Conservation (phyloP, 2,113 vertebrate genomes). For the Naja naja region DNA sequence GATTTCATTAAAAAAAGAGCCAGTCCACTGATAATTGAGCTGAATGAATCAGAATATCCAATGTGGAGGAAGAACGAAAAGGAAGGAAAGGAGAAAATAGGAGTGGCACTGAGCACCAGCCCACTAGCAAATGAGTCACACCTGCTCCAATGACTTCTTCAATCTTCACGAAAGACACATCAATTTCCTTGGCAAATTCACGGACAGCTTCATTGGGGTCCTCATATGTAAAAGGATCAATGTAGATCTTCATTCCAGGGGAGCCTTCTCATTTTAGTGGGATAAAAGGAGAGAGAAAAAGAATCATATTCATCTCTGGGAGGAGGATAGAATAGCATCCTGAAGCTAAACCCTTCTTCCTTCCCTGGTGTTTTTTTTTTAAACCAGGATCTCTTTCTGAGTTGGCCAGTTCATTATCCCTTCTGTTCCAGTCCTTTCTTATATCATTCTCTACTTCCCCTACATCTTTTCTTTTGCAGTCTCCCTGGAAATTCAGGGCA, state of each 20-base stretch:
- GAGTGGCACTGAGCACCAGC: neutral
- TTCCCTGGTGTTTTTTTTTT: neutral
- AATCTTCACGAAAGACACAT: conserved; percentile 98
- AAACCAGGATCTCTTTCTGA: neutral
- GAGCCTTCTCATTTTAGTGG: conserved; percentile 78
- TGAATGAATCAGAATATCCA: neutral
- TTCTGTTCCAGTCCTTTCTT: neutral
- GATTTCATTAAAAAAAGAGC: neutral
- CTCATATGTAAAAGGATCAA: conserved; percentile 98
- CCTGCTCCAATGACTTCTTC: conserved; percentile 99
- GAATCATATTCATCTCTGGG: neutral
- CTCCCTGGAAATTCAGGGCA: conserved; percentile 53
- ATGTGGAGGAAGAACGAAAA: neutral
- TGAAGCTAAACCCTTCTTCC: neutral
- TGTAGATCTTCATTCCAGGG: conserved; percentile 99
- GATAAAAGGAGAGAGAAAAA: conserved; percentile 47
- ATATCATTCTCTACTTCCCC: conserved; percentile 34
- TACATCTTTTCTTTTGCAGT: conserved; percentile 37
- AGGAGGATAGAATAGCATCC: neutral
- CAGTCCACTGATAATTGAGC: conserved; percentile 11
- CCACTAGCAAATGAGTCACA: conserved; percentile 55
- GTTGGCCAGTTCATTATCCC: neutral
- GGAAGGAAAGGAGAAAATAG: neutral
- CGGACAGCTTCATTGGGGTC: conserved; percentile 96
- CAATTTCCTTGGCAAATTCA: conserved; percentile 98